These are phyloP conservation scores for Poecile atricapillus DNA, from an alignment of 2,113 vertebrate species.

Conservation along the genomic window DNA sequence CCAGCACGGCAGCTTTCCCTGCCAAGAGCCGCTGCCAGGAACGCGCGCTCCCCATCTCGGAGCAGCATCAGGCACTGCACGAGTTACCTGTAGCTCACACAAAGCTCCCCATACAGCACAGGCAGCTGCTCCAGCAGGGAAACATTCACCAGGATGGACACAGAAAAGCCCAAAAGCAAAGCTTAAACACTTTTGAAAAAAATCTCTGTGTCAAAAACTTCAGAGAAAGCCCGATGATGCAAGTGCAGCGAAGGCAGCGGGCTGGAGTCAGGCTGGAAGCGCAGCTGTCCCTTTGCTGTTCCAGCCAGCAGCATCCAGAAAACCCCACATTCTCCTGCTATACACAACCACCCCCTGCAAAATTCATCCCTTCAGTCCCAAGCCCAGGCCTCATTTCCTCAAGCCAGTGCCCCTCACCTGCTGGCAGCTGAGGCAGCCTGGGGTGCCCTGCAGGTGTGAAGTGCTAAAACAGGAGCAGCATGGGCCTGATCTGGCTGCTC, in stretches of 20 bases:
- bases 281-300: not conserved
- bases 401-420: not conserved
- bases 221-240: not conserved
- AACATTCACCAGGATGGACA: not conserved
- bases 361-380: fast-evolving
- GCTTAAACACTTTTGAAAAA: not conserved
- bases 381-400: not conserved
- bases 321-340: fast-evolving
- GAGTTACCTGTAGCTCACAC: fast-evolving
- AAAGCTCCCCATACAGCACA: not conserved
- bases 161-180: not conserved
- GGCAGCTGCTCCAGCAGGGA: not conserved
- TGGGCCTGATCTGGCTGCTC: not conserved
- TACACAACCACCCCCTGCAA: fast-evolving
- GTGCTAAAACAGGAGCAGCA: fast-evolving
- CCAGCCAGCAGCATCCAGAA: not conserved
- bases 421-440: fast-evolving
- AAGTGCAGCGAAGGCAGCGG: not conserved
- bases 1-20: not conserved
- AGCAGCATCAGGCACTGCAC: not conserved
- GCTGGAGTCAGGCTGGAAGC: not conserved
- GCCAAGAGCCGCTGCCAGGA: fast-evolving
- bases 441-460: not conserved
- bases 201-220: not conserved
- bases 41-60: fast-evolving